Percentiles rank a stretch among this genome's conserved stretches.
phyloP scores from a whole-genome alignment of 2,797 vertebrate species.

The Cyclura pinguis region DNA sequence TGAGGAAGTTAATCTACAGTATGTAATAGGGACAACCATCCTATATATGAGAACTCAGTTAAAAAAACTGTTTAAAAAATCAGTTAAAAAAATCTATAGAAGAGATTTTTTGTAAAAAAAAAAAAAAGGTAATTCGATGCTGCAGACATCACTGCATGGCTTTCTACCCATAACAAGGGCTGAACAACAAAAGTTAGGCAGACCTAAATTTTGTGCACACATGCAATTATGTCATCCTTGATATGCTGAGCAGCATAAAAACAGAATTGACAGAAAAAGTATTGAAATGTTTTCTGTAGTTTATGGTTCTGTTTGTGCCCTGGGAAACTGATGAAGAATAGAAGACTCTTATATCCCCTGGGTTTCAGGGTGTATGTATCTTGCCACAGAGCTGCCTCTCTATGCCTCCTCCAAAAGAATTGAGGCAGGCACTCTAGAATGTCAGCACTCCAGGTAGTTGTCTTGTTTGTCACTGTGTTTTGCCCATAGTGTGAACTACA shows the following conservation, averaged over 20 bases:
- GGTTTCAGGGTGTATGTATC: not conserved
- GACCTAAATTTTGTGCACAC: not conserved
- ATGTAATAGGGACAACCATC: not conserved
- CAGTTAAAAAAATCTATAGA: no score
- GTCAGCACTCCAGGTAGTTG: not conserved
- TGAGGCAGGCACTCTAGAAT: not conserved
- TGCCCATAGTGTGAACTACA: no score
- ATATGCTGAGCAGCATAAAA: not conserved
- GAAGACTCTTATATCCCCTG: not conserved
- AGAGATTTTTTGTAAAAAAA: not conserved
- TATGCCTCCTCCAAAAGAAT: not conserved
- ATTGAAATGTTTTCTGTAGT: not conserved
- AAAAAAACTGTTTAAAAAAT: not conserved
- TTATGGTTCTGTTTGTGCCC: not conserved
- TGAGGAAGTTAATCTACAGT: not conserved
- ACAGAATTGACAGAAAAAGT: not conserved
- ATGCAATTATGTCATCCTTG: not conserved
- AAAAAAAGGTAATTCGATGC: not conserved
- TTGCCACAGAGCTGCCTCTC: not conserved
- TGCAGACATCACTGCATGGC: not conserved
- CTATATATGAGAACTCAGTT: not conserved
- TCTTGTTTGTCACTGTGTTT: not conserved
- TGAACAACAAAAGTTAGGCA: not conserved
- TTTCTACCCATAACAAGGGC: not conserved
- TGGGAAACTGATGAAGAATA: not conserved